Evolutionary conservation across 2,113 vertebrate species (phyloP), one percentile per base, ranked within the genome.

Genomic region (Oryzias celebensis): DNA sequence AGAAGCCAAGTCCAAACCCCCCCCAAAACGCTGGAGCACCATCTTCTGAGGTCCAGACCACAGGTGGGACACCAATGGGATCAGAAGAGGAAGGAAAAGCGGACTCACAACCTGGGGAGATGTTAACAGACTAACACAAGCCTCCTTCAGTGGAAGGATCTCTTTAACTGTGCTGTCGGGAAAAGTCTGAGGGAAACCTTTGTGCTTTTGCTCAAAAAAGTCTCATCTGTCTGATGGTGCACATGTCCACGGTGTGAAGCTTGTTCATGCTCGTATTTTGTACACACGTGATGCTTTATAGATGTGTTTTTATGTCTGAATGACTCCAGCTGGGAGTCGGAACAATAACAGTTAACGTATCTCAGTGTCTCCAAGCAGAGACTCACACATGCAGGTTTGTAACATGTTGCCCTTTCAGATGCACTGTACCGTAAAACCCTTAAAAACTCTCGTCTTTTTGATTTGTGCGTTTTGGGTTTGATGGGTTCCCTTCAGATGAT

Each of bases 11-110:
- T 87, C 91, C 86, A 90, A 90, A 52, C 78, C 89, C 26, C 91
- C 91, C 71, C 88, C 91, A 24, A 92, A 92, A 89, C 91, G 91
- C 88, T 92, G 91, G 91, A 92, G 91, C 86, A 92, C 91, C 90
- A 92, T 92, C 87, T 92, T 92, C 89, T 92, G 69, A 81, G 48
- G 65, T 58, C 31, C 52, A 68, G 61, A 67, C 44, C 54, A 55
- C 62, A 20, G 80, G 84, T 63, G 63, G 65, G 10, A 68, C 54
- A 18, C 68, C 45, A 46, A 68, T 17, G 28, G 82, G 59, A 65
- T 68, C 64, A 36, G 68, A 73, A 0, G 61, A 43, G 43, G 41
- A 15, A 60, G 54, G 52, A 4, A 57, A 7, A 57, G 64, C 52
- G 50, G 83, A 85, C 71, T 86, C 88, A 63, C 84, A 66, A 82